phyloP scores from a whole-genome alignment of 2,113 vertebrate species.

The Poicephalus gulielmi region DNA sequence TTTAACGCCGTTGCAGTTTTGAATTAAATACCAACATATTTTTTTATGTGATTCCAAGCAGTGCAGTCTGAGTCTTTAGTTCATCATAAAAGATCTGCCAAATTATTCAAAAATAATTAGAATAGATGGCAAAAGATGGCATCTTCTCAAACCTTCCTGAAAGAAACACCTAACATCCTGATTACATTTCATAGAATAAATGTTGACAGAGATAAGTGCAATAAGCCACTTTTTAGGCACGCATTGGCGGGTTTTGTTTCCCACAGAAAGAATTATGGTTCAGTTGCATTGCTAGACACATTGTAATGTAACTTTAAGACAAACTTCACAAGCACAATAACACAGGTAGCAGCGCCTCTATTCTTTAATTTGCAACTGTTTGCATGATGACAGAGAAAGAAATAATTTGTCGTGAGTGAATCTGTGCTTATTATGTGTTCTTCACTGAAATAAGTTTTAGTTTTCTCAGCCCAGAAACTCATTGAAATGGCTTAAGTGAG shows the following conservation, averaged over 20 bases:
- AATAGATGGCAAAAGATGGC: conserved; percentile 58
- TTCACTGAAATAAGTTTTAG: not conserved
- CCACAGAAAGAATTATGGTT: not conserved
- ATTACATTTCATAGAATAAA: conserved; percentile 4
- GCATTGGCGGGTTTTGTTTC: not conserved
- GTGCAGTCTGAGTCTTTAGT: not conserved
- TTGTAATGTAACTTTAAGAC: not conserved
- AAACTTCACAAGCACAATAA: not conserved
- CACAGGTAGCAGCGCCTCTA: not conserved
- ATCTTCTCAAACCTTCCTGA: conserved; percentile 23
- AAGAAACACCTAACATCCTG: conserved; percentile 32
- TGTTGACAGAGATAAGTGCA: not conserved
- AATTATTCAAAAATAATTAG: conserved; percentile 54
- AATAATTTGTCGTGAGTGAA: not conserved
- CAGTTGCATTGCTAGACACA: not conserved
- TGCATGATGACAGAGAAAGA: not conserved
- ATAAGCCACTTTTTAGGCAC: not conserved
- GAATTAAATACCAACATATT: not conserved
- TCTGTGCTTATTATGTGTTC: not conserved
- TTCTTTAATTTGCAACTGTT: not conserved
- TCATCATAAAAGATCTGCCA: conserved; percentile 19
- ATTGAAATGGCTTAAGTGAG: not conserved
- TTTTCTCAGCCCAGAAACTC: not conserved
- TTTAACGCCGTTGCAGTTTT: not conserved
- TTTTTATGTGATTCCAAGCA: not conserved